A percentile compares a stretch with the other conserved stretches of the same genome.
Conservation (phyloP, 2,888 invertebrate species). For the Xanthorhoe spadicearia region DNA sequence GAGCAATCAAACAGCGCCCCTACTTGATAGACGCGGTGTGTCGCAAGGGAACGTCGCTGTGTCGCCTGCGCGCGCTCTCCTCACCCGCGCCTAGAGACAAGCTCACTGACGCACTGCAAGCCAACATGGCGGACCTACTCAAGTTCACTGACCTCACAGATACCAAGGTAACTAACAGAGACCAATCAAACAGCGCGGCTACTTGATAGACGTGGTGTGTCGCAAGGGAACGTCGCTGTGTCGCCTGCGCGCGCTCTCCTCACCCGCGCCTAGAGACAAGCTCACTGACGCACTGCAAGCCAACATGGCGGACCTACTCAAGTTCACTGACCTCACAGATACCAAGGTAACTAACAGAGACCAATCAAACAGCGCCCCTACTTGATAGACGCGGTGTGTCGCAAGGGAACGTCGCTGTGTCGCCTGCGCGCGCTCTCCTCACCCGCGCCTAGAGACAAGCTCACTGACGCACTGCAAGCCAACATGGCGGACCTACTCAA, state of each 20-base stretch:
- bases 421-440: too few species aligned
- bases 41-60: too few species aligned
- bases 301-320: slow-evolving; percentile 70
- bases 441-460: slow-evolving; percentile 77
- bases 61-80: too few species aligned
- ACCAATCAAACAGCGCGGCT: too few species aligned
- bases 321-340: slow-evolving; percentile 85
- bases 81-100: slow-evolving; percentile 74
- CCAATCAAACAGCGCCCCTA: too few species aligned
- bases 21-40: too few species aligned
- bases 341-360: slow-evolving; percentile 61
- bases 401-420: too few species aligned
- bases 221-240: too few species aligned
- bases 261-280: slow-evolving; percentile 78
- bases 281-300: slow-evolving; percentile 76
- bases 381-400: too few species aligned
- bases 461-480: slow-evolving; percentile 76
- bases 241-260: too few species aligned
- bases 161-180: slow-evolving; percentile 61
- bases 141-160: slow-evolving; percentile 90
- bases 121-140: slow-evolving; percentile 85
- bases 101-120: slow-evolving; percentile 80
- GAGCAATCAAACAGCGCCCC: too few species aligned
- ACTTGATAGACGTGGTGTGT: too few species aligned
- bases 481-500: slow-evolving; percentile 70